A percentile compares a stretch with the other conserved stretches of the same genome.
Conservation (phyloP, 2,797 vertebrate species). For the Hemibagrus guttatus region DNA sequence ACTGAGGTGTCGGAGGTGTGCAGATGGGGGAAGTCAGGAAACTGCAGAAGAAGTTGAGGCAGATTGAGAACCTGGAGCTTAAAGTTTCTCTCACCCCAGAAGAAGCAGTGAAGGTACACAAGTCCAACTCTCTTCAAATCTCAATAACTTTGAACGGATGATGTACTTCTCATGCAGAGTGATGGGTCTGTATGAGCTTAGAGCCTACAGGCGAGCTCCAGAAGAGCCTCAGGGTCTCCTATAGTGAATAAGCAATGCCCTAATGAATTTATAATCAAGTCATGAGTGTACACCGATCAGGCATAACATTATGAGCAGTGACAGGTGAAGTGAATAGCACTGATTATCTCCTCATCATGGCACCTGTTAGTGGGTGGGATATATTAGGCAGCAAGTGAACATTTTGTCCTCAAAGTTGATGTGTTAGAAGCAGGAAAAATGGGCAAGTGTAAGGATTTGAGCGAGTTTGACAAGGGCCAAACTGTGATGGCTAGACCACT, state of each 20-base stretch:
- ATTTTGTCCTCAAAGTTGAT: too few relatives aligned
- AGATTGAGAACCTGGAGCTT: slow-evolving; percentile 84
- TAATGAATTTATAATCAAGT: neutral
- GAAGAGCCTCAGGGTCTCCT: neutral
- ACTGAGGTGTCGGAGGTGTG: slow-evolving; percentile 11
- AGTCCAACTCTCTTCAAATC: neutral
- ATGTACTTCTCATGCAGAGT: neutral
- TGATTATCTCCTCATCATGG: too few relatives aligned
- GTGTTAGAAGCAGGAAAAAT: too few relatives aligned
- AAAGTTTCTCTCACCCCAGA: slow-evolving; percentile 75
- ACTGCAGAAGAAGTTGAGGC: slow-evolving; percentile 83
- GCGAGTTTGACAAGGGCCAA: too few relatives aligned
- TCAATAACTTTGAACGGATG: neutral
- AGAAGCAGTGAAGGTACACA: slow-evolving; percentile 78
- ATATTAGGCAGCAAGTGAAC: too few relatives aligned
- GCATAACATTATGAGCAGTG: too few relatives aligned
- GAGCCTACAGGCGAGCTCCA: neutral
- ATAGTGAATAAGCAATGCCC: neutral
- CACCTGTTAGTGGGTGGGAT: too few relatives aligned
- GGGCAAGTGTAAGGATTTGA: too few relatives aligned
- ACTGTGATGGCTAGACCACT: too few relatives aligned
- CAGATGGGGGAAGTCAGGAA: slow-evolving; percentile 82
- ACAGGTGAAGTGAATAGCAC: too few relatives aligned
- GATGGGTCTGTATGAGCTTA: neutral
- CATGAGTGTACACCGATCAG: neutral